Conservation (phyloP, 2,113 vertebrate genomes). For the Leiothrix lutea region DNA sequence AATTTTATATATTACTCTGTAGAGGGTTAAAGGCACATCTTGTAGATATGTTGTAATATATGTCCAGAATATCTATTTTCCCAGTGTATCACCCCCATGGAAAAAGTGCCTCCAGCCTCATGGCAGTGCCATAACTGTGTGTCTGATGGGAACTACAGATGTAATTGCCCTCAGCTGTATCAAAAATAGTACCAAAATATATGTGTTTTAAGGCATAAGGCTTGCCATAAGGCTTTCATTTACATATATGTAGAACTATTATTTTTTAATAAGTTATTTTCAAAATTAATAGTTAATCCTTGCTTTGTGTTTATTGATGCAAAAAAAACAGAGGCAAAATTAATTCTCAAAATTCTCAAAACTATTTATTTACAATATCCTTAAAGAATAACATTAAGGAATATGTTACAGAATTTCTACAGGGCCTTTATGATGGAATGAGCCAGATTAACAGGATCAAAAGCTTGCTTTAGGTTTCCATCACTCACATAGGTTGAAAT, state of each 20-base stretch:
- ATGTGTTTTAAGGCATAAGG: not conserved
- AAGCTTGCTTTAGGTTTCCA: not conserved
- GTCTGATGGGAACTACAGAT: not conserved
- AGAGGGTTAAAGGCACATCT: not conserved
- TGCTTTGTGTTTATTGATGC: not conserved
- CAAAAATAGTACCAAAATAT: not conserved
- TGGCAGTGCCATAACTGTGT: not conserved
- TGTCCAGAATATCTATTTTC: not conserved
- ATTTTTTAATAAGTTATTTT: not conserved
- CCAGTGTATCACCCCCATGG: not conserved
- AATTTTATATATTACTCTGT: not conserved
- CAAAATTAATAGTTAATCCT: not conserved
- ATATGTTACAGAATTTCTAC: not conserved
- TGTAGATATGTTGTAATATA: not conserved
- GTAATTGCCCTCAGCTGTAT: not conserved
- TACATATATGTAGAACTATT: not conserved
- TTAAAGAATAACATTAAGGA: not conserved
- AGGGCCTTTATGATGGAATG: not conserved
- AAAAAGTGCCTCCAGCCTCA: not conserved
- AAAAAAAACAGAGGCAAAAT: slow-evolving; percentile 44
- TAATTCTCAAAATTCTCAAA: not conserved
- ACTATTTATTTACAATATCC: not conserved
- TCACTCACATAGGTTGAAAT: not conserved
- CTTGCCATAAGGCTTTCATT: not conserved
- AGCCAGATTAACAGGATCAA: not conserved